Evolutionary conservation across 2,888 invertebrate genomes (phyloP), one percentile per base, ranked within the genome.

Genomic region (Tipula confusa): DNA sequence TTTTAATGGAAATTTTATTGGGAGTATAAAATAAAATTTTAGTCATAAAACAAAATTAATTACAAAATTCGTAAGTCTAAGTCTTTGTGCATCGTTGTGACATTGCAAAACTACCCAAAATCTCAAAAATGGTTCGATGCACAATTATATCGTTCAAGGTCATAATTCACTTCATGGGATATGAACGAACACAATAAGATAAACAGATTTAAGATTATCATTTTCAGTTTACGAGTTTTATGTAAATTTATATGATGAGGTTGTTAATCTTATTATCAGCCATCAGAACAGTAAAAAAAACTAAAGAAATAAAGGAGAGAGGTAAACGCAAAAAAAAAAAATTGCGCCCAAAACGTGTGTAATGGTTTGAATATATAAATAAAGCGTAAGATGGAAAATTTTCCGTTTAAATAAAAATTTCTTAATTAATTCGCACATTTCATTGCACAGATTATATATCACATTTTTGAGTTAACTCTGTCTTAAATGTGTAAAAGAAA

Each of bases 1-100:
- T 64, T 24, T 9, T 18, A 64, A 24, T 64, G 64, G 64, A 24
- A 64, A 64, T 64, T 64, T 64, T 64, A 64, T 64, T 64, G 24
- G 24, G 9, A 64, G 64, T 13, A 64, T 24, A 24, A 64, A 18
- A 24, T 24, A 64, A 64, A 64, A 64, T 64, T 64, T 11, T 2
- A 64, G 64, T 64, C 64, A 64, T 64, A 64, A 64, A 64, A 64
- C 18, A 11, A 64, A 64, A 64, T 64, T 64, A 64, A 64, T 64
- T 64, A 64, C 64, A 24, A 64, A 64, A 64, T 64, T 64, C 24
- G 64, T 64, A 64, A 24, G 18, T 64, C 9, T 64, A 4, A 24
- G 43, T n/a, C n/a, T 43, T 9, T 38, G 38, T 13, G 38, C 13
- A 13, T 38, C 38, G 31, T 31, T 38, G 64, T 64, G 64, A 64